Base-by-base conservation (phyloP, 92 coral and sea anemone genomes). In the Pocillopora meandrina region DNA sequence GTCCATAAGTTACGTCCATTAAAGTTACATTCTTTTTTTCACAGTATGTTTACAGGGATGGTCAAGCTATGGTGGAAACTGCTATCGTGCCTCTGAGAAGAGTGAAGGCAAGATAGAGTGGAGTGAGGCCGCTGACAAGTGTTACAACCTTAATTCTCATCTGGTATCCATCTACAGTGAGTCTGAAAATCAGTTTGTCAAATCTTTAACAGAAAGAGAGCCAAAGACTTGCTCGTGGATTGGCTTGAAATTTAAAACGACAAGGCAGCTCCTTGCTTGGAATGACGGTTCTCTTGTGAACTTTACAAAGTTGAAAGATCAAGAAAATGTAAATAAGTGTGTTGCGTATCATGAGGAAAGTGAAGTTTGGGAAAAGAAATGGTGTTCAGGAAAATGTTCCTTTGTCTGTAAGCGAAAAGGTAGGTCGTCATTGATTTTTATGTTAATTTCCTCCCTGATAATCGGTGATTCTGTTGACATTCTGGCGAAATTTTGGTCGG, bases 351-450 rank as follows among this genome's bases (percentile, higher is more conserved):
- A 35, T n/a, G 5, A 1, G 5, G 10, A 4, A 1, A 72, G 52
- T 74, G 56, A 12, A 49, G 5, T 14, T 17, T 82, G 86, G 86
- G 55, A 1, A 61, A 23, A 20, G 13, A 26, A n/a, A 21, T 7
- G 64, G 17, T 82, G 86, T 73, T 72, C 63, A 49, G 12, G 0
- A 2, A 15, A 21, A 20, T 82, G 80, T 55, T 15, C 65, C 2
- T 82, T 47, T 57, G 31, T 63, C 64, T 82, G 86, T 62, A 82
- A 82, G 56, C 62, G 80, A 57, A 82, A 73, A 52, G 86, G 86
- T 82, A 18, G 20, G 80, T 82, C 34, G 52, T 7, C 52, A 42
- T 42, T 42, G 52, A 42, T 42, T 42, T 42, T 3, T 3, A 42
- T 42, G 52, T 42, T 3, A 42, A 42, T 42, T 42, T 42, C 52